These are phyloP conservation scores for Vespertilio murinus DNA, from an alignment of 2,797 vertebrate genomes.

Conservation along the genomic window DNA sequence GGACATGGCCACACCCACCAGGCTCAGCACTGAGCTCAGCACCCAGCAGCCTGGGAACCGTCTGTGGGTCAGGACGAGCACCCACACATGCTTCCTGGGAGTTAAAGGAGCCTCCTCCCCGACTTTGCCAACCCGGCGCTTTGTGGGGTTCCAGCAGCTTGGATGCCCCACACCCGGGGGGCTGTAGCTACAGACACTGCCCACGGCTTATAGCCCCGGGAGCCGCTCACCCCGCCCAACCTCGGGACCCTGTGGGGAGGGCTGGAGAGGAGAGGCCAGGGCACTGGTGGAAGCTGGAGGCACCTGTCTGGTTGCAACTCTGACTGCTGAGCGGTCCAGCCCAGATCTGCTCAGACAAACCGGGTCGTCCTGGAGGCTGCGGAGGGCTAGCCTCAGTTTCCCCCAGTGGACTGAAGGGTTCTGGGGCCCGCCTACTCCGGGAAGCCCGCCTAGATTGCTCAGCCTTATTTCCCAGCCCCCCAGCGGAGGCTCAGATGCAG, in stretches of 20 bases:
- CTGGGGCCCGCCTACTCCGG: neutral
- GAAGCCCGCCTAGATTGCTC: neutral
- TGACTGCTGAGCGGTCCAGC: too few species aligned
- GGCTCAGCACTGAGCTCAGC: neutral
- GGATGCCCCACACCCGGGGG: neutral
- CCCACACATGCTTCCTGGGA: neutral
- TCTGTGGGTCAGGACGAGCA: too few species aligned
- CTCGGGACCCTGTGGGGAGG: neutral
- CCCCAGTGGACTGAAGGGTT: neutral
- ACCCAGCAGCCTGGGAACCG: neutral
- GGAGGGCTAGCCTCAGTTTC: neutral
- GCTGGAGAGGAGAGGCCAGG: neutral
- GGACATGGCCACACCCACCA: neutral
- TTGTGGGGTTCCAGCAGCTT: neutral
- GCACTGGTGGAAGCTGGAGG: rapidly evolving
- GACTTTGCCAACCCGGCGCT: neutral
- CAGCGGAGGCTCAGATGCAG: neutral
- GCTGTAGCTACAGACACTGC: neutral
- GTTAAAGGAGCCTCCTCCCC: neutral
- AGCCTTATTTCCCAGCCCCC: neutral
- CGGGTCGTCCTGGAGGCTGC: neutral
- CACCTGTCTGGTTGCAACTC: neutral
- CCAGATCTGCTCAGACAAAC: neutral
- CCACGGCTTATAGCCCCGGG: neutral
- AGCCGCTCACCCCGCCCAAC: neutral